Evolutionary conservation across 92 coral and sea anemone genomes (phyloP), one percentile per base, ranked within the genome.

Genomic region (Parazoanthus atlanticus): DNA sequence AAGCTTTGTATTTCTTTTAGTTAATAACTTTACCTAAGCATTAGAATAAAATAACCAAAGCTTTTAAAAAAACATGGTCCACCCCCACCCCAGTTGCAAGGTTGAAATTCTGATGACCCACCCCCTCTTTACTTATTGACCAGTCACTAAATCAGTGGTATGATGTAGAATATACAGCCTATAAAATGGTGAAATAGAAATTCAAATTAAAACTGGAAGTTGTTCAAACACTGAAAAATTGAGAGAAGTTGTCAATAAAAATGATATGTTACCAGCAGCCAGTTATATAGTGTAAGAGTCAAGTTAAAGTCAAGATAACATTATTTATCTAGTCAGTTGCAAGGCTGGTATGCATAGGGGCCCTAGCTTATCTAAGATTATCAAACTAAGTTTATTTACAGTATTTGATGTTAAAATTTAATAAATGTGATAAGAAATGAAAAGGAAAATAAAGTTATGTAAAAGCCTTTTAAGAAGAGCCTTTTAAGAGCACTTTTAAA

Each of bases 121-220:
- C 21, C 76, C 74, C 76, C 76, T 71, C 76, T 71, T 71, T 71
- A 71, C 76, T 71, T 28, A 71, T 28, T 71, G 76, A 71, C 76
- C 76, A 71, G 76, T 74, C 43, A 74, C n/a, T 74, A 15, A 74
- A 74, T 33, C 79, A 74, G 79, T 74, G 79, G 79, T 74, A 31
- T 49, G 43, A 33, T 31, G 71, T 71, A 70, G 76, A 32, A 43
- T 83, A 65, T 83, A 74, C 54, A 70, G 26, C 86, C 54, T 41
- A 83, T 83, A 83, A 83, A 43, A 81, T 83, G 76, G 86, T 65
- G 78, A 83, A 36, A 64, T 70, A 32, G 76, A 65, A 65, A 83
- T 83, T 46, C 23, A 34, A 74, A 74, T 74, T 74, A n/a, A 43
- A 74, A 71, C 3, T 71, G 16, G 32, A 7, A 46, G 12, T 46